Base-by-base conservation (phyloP, 2,113 vertebrate species). In the Zingel zingel region DNA sequence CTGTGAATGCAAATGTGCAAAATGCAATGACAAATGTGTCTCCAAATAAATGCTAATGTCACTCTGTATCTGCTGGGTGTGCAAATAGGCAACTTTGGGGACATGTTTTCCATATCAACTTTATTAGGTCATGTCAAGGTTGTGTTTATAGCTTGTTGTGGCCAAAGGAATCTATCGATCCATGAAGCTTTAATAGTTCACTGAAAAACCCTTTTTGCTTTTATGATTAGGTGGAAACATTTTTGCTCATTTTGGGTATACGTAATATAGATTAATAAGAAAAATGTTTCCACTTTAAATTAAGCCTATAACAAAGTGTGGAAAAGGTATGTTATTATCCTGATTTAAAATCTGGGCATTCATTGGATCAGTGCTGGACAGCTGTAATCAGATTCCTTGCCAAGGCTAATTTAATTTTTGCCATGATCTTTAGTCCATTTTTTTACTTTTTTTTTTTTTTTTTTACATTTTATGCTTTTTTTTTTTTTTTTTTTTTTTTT, bases 331-430 rank as follows among this genome's bases (percentile, higher is more conserved):
- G 15, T 48, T 66, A 1, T 16, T 16, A 1, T 50, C 23, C 16
- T n/a, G 48, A 33, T 58, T n/a, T 16, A 23, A 64, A 25, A 45
- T 23, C 3, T 27, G 30, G 36, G 56, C 62, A 27, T 23, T 57
- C 58, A 6, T 39, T 14, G n/a, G 15, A 7, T 12, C 7, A 21
- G 19, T 68, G 36, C 10, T 68, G 33, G 2, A 30, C 45, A 64
- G 76, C 62, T 77, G 23, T 57, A 48, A 50, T 58, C 36, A 12
- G 51, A 63, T 71, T 63, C 48, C 50, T 54, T 56, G 14, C 64
- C 48, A 36, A 75, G 25, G 64, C 25, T 30, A 71, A 33, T 14
- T 33, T 21, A 0, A n/a, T 59, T 69, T 47, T 73, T 30, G 51
- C 25, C 43, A 30, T 71, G 9, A 72, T 51, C 8, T 64, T 50